phyloP scores from a whole-genome alignment of 2,888 invertebrate species.

The Xanthorhoe spadicearia region DNA sequence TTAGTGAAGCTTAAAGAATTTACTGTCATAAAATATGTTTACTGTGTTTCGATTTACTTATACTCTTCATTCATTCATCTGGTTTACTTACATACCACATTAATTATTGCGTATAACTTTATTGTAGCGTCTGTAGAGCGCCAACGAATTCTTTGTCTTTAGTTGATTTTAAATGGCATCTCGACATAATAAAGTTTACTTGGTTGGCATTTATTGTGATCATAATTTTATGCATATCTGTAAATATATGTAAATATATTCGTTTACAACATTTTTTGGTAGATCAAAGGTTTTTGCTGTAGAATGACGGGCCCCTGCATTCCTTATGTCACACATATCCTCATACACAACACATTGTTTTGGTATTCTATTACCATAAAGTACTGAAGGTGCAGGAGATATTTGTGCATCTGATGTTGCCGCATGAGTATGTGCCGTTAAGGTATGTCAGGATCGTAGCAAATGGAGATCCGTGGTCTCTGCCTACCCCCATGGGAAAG shows the following conservation, averaged over 20 bases:
- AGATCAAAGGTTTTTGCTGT: neutral
- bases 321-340: neutral
- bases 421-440: too few species aligned
- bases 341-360: constrained; percentile 1
- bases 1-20: constrained; percentile 20
- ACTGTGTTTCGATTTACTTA: neutral
- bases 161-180: neutral
- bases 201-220: neutral
- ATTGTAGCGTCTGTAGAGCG: neutral
- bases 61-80: neutral
- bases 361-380: neutral
- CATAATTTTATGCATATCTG: neutral
- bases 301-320: neutral
- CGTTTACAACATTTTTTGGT: neutral
- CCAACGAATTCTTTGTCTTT: neutral
- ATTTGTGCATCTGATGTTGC: neutral
- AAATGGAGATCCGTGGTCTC: too few species aligned
- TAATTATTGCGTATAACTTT: neutral
- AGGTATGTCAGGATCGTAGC: too few species aligned
- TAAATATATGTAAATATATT: neutral
- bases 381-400: neutral
- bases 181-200: neutral
- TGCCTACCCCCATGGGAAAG: too few species aligned
- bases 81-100: neutral
- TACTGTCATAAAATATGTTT: neutral